Evolutionary conservation across 1,140 invertebrate species (phyloP).

Genomic region (Tribolium castaneum): DNA sequence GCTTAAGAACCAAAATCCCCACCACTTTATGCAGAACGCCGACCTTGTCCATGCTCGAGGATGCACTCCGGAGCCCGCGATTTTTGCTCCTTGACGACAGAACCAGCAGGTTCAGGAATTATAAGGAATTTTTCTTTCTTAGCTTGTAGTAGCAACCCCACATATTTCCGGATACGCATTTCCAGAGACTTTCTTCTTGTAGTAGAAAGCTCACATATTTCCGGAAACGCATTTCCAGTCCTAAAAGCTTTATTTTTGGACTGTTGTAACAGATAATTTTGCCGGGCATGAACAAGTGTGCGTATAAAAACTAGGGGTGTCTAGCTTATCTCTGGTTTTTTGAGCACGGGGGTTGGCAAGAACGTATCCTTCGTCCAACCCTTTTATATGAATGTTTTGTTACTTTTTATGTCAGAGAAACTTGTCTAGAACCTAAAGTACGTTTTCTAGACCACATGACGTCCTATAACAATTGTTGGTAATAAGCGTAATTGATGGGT

Average conservation of each 20-base stretch:
- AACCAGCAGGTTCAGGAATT: neutral
- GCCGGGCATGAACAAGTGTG: neutral
- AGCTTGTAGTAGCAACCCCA: too few species aligned
- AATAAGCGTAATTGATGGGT: slow-evolving; percentile 51
- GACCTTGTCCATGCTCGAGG: slow-evolving; percentile 28
- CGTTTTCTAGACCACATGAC: slow-evolving; percentile 47
- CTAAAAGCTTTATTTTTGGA: neutral
- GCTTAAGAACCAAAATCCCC: slow-evolving; percentile 16
- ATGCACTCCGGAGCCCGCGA: slow-evolving; percentile 35
- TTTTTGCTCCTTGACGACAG: slow-evolving; percentile 19
- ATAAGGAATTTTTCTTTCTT: too few species aligned
- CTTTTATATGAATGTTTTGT: slow-evolving; percentile 39
- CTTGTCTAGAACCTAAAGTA: slow-evolving; percentile 39
- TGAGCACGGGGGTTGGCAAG: slow-evolving; percentile 37
- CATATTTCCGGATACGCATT: neutral
- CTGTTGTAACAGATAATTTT: neutral
- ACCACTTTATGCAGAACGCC: slow-evolving; percentile 14
- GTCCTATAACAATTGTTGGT: slow-evolving; percentile 47
- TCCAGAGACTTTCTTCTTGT: too few species aligned
- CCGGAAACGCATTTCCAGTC: neutral
- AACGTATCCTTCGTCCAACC: slow-evolving; percentile 42
- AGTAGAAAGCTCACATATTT: neutral
- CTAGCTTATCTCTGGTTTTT: slow-evolving; percentile 40
- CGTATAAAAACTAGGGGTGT: slow-evolving; percentile 8
- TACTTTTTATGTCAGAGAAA: slow-evolving; percentile 42